phyloP scores from a whole-genome alignment of 30 jellyfish, hydroid and myxozoan genomes.

The Aurelia aurita region DNA sequence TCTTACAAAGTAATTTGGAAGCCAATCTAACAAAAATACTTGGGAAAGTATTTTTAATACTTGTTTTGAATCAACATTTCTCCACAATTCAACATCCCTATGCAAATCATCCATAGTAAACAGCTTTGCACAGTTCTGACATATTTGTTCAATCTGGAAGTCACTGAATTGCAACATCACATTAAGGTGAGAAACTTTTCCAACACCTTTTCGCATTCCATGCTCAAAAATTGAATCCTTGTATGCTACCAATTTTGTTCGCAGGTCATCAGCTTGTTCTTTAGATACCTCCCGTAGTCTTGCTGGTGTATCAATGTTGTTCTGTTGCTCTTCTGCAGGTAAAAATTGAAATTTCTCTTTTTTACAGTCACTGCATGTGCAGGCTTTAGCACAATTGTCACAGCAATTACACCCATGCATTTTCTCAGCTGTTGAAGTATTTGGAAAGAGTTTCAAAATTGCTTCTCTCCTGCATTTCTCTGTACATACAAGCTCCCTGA shows the following conservation, averaged over 20 bases:
- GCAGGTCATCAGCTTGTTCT: conserved; percentile 7
- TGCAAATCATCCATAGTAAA: not conserved
- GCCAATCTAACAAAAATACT: too few relatives aligned
- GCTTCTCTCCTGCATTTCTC: conserved; percentile 8
- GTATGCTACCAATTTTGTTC: not conserved
- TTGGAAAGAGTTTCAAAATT: not conserved
- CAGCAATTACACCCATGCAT: conserved; percentile 16
- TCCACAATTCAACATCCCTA: conserved; percentile 14
- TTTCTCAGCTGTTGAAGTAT: not conserved
- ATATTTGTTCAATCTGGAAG: conserved; percentile 11
- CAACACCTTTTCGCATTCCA: not conserved
- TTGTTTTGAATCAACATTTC: not conserved
- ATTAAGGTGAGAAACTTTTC: not conserved
- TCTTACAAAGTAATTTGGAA: too few relatives aligned
- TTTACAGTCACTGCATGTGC: conserved; percentile 18
- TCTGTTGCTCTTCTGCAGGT: not conserved
- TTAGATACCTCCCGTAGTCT: not conserved
- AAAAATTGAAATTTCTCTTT: not conserved
- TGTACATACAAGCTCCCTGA: conserved; percentile 2
- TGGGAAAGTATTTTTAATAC: not conserved
- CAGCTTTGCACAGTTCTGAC: conserved; percentile 1
- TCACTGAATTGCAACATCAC: conserved; percentile 19
- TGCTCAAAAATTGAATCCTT: not conserved
- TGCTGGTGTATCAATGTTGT: not conserved
- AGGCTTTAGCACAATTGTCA: conserved; percentile 18